Conservation (phyloP, 2,888 invertebrate genomes). For the Exocentrus adspersus region DNA sequence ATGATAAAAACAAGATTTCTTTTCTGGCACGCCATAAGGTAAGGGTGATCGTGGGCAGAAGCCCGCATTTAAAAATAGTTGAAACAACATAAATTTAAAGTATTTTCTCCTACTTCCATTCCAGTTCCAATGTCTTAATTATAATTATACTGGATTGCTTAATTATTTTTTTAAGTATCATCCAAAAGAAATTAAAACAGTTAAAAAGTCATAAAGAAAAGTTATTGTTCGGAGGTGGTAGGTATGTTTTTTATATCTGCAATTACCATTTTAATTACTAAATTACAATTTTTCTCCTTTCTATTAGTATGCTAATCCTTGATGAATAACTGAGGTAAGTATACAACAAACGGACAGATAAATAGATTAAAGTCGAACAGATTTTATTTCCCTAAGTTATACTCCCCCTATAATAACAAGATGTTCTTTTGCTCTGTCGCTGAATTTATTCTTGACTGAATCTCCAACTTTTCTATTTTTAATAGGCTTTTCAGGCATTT, state of each 20-base stretch:
- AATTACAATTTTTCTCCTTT: slow-evolving; percentile 51
- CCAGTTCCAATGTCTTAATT: slow-evolving; percentile 41
- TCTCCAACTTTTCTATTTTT: too few species aligned
- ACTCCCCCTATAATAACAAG: not conserved
- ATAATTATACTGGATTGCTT: slow-evolving; percentile 48
- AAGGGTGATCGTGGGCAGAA: slow-evolving; percentile 51
- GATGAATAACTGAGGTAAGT: slow-evolving; percentile 26
- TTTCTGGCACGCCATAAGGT: slow-evolving; percentile 55
- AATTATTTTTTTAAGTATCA: slow-evolving; percentile 53
- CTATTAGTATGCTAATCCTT: slow-evolving; percentile 50
- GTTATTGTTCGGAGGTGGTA: slow-evolving; percentile 51
- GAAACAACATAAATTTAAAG: slow-evolving; percentile 51
- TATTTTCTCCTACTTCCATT: slow-evolving; percentile 37
- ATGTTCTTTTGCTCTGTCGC: slow-evolving; percentile 5
- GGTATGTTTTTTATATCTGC: slow-evolving; percentile 52
- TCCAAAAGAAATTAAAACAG: slow-evolving; percentile 54
- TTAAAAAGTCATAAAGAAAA: slow-evolving; percentile 56
- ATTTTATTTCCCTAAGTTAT: slow-evolving; percentile 25
- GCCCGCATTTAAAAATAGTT: slow-evolving; percentile 55
- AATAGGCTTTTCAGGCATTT: too few species aligned
- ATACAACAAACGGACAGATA: slow-evolving; percentile 34
- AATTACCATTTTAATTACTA: slow-evolving; percentile 56
- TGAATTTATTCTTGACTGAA: too few species aligned
- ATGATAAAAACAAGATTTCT: slow-evolving; percentile 50
- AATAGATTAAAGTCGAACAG: slow-evolving; percentile 34